phyloP scores from a whole-genome alignment of 1,140 invertebrate species.

The Calliopsis andreniformis region DNA sequence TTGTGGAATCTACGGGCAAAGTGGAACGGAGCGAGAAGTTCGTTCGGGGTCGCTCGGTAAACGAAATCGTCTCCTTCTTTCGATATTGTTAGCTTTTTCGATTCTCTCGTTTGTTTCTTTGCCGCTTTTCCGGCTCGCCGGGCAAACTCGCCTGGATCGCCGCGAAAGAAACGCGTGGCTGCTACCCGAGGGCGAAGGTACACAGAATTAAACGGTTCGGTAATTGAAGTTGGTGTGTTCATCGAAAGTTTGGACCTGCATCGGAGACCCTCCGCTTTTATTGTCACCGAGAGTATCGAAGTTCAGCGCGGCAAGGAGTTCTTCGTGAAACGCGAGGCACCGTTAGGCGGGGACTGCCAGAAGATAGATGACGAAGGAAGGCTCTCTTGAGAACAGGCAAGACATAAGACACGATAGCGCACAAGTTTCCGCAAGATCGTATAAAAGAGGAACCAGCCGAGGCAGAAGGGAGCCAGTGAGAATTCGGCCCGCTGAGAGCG shows the following conservation, averaged over 20 bases:
- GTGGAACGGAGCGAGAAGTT: neutral
- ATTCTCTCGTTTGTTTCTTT: neutral
- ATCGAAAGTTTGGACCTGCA: neutral
- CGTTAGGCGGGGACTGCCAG: conserved; percentile 39
- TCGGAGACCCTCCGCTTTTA: conserved; percentile 12
- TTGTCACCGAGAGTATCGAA: conserved; percentile 30
- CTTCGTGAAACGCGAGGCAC: conserved; percentile 39
- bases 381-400: conserved; percentile 40
- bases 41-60: conserved; percentile 5
- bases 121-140: neutral
- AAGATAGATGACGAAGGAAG: conserved; percentile 48
- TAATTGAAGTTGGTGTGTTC: neutral
- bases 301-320: neutral
- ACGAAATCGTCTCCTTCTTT: conserved; percentile 2
- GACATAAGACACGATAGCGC: conserved; percentile 42
- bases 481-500: conserved; percentile 28
- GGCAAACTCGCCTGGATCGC: neutral
- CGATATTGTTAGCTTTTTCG: conserved; percentile 7
- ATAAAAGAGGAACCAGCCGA: conserved; percentile 52
- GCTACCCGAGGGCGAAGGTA: neutral
- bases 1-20: conserved; percentile 7
- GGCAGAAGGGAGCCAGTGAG: conserved; percentile 30
- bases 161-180: neutral
- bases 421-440: conserved; percentile 62
- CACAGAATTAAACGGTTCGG: conserved; percentile 7